Conservation (phyloP, 2,888 invertebrate species). For the Calliphora vomitoria region DNA sequence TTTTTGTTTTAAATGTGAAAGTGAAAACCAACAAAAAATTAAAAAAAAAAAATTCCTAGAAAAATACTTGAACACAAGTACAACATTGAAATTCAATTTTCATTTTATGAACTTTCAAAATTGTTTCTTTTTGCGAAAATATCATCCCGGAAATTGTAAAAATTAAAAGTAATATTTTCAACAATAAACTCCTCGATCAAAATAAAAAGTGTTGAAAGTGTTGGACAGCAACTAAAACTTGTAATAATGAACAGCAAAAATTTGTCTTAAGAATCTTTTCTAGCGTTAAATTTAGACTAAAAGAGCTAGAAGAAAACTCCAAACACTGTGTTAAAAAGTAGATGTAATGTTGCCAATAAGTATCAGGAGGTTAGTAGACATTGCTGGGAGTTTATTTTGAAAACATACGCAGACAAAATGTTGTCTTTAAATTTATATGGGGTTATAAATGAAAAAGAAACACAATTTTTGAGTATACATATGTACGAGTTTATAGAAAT, state of each 20-base stretch:
- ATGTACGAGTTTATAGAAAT: too few species aligned
- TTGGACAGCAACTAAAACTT: not conserved
- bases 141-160: slow-evolving; percentile 47
- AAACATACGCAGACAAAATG: too few species aligned
- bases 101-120: not conserved
- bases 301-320: slow-evolving; percentile 33
- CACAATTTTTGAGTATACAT: too few species aligned
- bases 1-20: not conserved
- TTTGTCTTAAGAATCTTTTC: not conserved
- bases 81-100: slow-evolving; percentile 10
- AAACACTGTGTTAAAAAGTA: not conserved
- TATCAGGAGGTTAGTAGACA: slow-evolving; percentile 49
- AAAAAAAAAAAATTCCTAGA: slow-evolving; percentile 21
- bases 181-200: not conserved
- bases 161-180: not conserved
- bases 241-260: not conserved
- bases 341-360: slow-evolving; percentile 29
- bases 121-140: slow-evolving; percentile 6
- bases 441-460: too few species aligned
- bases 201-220: slow-evolving; percentile 7
- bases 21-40: not conserved
- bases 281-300: not conserved
- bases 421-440: too few species aligned
- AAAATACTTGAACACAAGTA: slow-evolving; percentile 33
- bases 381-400: slow-evolving; percentile 33